These are phyloP conservation scores for Neosilurus hyrtlii DNA, from an alignment of 2,797 vertebrate species.

Conservation along the genomic window DNA sequence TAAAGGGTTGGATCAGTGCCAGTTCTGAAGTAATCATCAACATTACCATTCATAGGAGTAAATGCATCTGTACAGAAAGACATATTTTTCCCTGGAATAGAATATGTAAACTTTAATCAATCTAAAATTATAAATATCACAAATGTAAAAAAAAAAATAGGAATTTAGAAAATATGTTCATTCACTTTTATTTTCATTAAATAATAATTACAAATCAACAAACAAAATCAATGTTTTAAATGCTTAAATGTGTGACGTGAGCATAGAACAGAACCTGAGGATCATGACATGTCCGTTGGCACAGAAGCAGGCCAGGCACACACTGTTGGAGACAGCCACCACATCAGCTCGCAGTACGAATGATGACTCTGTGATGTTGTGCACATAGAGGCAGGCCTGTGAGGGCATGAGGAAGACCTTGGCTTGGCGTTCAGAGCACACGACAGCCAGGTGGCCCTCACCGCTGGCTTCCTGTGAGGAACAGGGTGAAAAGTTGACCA, in stretches of 20 bases:
- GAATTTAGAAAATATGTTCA: neutral
- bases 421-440: constrained; percentile 97
- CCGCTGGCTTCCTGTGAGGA: constrained; percentile 83
- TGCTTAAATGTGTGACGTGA: neutral
- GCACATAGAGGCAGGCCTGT: constrained; percentile 91
- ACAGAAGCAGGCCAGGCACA: constrained; percentile 95
- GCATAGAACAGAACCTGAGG: constrained; percentile 79
- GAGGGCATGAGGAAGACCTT: constrained; percentile 96
- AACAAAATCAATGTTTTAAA: constrained; percentile 1
- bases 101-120: too few relatives aligned
- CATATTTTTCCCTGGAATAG: neutral
- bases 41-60: neutral
- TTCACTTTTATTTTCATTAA: neutral
- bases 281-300: constrained; percentile 98
- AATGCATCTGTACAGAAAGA: neutral
- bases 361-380: constrained; percentile 98
- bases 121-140: neutral
- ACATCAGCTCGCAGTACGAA: constrained; percentile 91
- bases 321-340: constrained; percentile 86
- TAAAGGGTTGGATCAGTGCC: neutral
- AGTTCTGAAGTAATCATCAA: neutral
- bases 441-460: constrained; percentile 90
- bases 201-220: neutral
- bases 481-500: constrained; percentile 86
- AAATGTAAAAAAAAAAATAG: neutral